A percentile compares a stretch with the other conserved stretches of the same genome.
Evolutionary conservation across 2,888 invertebrate genomes (phyloP).

Genomic region (Apamea sordens): DNA sequence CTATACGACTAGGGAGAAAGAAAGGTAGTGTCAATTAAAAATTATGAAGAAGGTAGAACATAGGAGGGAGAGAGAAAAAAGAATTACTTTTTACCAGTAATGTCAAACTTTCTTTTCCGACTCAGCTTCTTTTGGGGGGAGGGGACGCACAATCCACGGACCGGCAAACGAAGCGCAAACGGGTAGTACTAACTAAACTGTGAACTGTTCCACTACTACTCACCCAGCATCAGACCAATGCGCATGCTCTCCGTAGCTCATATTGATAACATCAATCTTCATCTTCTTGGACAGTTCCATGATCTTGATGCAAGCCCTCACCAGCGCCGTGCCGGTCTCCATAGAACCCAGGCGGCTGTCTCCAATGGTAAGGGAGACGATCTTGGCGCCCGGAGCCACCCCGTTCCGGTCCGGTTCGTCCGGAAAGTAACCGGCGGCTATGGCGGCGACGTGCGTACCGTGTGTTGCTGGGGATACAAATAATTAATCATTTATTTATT

Average conservation of each 20-base stretch:
- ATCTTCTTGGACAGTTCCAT: slow-evolving; percentile 92
- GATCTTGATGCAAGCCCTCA: slow-evolving; percentile 96
- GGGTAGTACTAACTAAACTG: not conserved
- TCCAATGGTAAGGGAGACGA: slow-evolving; percentile 98
- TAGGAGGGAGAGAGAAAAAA: not conserved
- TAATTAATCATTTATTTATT: not conserved
- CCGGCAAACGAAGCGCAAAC: no score
- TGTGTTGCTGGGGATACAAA: slow-evolving; percentile 93
- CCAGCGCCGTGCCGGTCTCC: slow-evolving; percentile 98
- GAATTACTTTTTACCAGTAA: not conserved
- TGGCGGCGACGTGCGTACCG: slow-evolving; percentile 99
- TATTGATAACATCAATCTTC: slow-evolving; percentile 97
- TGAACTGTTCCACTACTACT: slow-evolving; percentile 68
- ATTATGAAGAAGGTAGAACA: not conserved
- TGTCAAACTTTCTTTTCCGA: not conserved
- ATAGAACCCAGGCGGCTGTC: slow-evolving; percentile 97
- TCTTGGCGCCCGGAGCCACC: slow-evolving; percentile 98
- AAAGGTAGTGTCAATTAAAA: fast-evolving
- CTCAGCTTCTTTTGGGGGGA: no score
- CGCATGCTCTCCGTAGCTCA: slow-evolving; percentile 99
- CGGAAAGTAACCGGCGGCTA: slow-evolving; percentile 97
- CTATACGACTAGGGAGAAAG: slow-evolving; percentile 13
- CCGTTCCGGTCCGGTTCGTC: slow-evolving; percentile 97
- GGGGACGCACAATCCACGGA: no score
- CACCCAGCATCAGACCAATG: slow-evolving; percentile 98